phyloP scores from a whole-genome alignment of 2,888 invertebrate genomes.

The Myathropa florea region DNA sequence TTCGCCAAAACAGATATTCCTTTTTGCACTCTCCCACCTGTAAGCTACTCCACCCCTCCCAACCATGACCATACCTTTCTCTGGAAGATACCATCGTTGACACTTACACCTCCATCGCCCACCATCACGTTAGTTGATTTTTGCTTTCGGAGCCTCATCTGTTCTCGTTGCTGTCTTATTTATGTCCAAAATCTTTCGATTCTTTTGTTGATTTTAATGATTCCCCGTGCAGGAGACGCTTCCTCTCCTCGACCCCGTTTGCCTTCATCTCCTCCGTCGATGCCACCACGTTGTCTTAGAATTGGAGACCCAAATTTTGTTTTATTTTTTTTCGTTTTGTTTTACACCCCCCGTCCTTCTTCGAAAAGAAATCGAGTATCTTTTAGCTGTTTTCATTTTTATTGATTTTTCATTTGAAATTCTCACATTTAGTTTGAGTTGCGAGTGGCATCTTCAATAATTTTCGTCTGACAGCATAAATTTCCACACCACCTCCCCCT shows the following conservation, averaged over 20 bases:
- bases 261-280: constrained; percentile 14
- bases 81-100: not conserved
- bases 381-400: constrained; percentile 31
- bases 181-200: constrained; percentile 15
- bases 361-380: constrained; percentile 1
- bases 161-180: constrained; percentile 13
- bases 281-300: no score
- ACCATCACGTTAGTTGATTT: not conserved
- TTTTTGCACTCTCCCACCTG: not conserved
- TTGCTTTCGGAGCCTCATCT: not conserved
- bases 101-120: not conserved
- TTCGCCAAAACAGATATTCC: not conserved
- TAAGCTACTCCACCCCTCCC: not conserved
- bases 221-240: not conserved
- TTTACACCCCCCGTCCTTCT: constrained; percentile 1
- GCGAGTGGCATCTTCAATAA: constrained; percentile 54
- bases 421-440: constrained; percentile 6
- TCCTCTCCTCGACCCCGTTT: not conserved
- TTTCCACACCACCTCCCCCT: constrained; percentile 27
- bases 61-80: not conserved
- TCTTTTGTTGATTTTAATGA: constrained; percentile 34
- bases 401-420: constrained; percentile 60
- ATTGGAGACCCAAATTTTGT: not conserved
- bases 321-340: constrained; percentile 19
- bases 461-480: constrained; percentile 45